Evolutionary conservation across 2,888 invertebrate species (phyloP).

Genomic region (Chalcosyrphus nemorum): DNA sequence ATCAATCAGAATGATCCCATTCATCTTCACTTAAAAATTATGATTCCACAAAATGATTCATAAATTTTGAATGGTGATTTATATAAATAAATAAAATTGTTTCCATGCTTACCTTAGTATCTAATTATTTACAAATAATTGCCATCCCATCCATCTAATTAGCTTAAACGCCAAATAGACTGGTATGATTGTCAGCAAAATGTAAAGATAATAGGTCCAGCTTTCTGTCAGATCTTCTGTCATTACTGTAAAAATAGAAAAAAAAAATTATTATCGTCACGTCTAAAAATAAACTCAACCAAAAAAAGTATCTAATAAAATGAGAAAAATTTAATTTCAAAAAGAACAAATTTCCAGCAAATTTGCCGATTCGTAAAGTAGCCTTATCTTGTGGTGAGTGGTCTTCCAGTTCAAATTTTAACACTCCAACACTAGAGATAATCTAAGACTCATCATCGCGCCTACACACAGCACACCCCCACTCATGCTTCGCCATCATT

Average conservation of each 20-base stretch:
- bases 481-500: conserved; percentile 28
- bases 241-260: conserved; percentile 77
- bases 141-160: conserved; percentile 82
- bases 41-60: too few species aligned
- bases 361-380: conserved; percentile 26
- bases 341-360: conserved; percentile 51
- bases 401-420: conserved; percentile 12
- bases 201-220: conserved; percentile 81
- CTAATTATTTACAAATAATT: conserved; percentile 82
- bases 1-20: too few species aligned
- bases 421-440: conserved; percentile 17
- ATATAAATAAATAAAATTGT: too few species aligned
- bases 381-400: conserved; percentile 44
- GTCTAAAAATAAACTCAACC: neutral
- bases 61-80: too few species aligned
- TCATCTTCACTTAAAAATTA: too few species aligned
- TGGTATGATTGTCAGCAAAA: conserved; percentile 80
- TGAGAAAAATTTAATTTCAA: conserved; percentile 45
- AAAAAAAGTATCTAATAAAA: conserved; percentile 6
- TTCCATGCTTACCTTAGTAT: conserved; percentile 75
- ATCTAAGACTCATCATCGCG: conserved; percentile 22
- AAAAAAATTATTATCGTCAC: conserved; percentile 10
- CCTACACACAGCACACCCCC: conserved; percentile 9
- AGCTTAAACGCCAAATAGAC: conserved; percentile 82
- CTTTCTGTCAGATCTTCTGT: conserved; percentile 81